A percentile compares a stretch with the other conserved stretches of the same genome.
phyloP scores from a whole-genome alignment of 2,888 invertebrate genomes.

The Aquatica leii region DNA sequence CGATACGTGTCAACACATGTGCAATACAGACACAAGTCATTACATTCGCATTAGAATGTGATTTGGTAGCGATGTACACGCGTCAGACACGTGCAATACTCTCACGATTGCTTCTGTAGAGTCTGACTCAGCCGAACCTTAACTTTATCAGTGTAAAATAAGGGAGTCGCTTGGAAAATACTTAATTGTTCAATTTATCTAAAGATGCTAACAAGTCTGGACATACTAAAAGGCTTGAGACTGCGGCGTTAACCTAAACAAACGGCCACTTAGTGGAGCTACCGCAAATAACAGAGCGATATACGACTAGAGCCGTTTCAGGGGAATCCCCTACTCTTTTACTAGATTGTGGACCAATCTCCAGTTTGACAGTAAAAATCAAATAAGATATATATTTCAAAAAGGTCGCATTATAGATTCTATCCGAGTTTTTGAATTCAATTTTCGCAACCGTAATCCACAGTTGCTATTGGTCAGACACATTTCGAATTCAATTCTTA shows the following conservation, averaged over 20 bases:
- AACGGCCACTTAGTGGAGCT: conserved; percentile 59
- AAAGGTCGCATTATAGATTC: conserved; percentile 60
- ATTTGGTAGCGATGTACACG: conserved; percentile 40
- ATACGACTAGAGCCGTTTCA: conserved; percentile 44
- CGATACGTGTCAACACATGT: conserved; percentile 46
- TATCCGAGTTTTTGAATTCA: conserved; percentile 63
- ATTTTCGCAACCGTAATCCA: conserved; percentile 62
- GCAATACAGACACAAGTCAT: conserved; percentile 43
- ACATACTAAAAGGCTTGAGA: conserved; percentile 58
- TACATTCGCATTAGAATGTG: conserved; percentile 43
- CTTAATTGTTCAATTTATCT: conserved; percentile 47
- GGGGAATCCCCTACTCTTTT: conserved; percentile 29
- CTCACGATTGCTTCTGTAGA: conserved; percentile 12
- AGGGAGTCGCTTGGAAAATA: conserved; percentile 16
- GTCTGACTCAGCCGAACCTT: conserved; percentile 30
- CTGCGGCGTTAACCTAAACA: conserved; percentile 55
- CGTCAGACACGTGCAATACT: conserved; percentile 39
- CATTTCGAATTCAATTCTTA: conserved; percentile 62
- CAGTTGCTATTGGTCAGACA: conserved; percentile 61
- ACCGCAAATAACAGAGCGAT: conserved; percentile 57
- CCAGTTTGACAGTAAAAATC: conserved; percentile 49
- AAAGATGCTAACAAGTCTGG: conserved; percentile 57
- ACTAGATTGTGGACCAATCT: conserved; percentile 42
- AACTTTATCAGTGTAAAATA: conserved; percentile 37
- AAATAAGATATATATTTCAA: conserved; percentile 50